Percentiles rank a stretch among this genome's conserved stretches.
Evolutionary conservation across 2,888 invertebrate species (phyloP).

Genomic region (Mayetiola destructor): DNA sequence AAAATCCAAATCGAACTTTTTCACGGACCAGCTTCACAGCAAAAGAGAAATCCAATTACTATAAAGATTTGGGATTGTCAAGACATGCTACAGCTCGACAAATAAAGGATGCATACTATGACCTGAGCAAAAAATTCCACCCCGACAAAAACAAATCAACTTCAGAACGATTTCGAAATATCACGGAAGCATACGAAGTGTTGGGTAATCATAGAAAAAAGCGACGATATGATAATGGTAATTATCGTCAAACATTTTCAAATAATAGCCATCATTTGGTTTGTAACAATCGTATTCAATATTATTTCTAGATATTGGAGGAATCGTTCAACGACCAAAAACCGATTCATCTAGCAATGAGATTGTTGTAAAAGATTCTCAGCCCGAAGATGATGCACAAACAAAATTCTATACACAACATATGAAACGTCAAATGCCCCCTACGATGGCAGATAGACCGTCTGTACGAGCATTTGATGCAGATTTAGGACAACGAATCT

Average conservation of each 20-base stretch:
- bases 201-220: slow-evolving; percentile 60
- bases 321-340: no score
- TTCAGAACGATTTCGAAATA: slow-evolving; percentile 56
- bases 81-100: slow-evolving; percentile 55
- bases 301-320: no score
- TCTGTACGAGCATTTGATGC: slow-evolving; percentile 68
- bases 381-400: slow-evolving; percentile 42
- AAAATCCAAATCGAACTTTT: background rate
- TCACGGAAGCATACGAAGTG: slow-evolving; percentile 75
- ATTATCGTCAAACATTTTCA: no score
- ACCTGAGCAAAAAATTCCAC: slow-evolving; percentile 72
- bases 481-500: no score
- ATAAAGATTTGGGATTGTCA: background rate
- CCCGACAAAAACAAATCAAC: slow-evolving; percentile 65
- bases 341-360: no score
- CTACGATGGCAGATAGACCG: slow-evolving; percentile 44
- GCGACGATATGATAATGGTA: slow-evolving; percentile 67
- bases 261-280: no score
- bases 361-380: slow-evolving; percentile 33
- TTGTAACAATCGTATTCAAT: no score
- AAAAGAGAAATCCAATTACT: background rate
- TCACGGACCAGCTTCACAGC: background rate
- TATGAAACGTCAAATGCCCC: slow-evolving; percentile 37
- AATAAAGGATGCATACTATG: slow-evolving; percentile 80
- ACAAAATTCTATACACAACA: slow-evolving; percentile 52